Conservation (phyloP, 2,113 vertebrate genomes). For the Lepus timidus region DNA sequence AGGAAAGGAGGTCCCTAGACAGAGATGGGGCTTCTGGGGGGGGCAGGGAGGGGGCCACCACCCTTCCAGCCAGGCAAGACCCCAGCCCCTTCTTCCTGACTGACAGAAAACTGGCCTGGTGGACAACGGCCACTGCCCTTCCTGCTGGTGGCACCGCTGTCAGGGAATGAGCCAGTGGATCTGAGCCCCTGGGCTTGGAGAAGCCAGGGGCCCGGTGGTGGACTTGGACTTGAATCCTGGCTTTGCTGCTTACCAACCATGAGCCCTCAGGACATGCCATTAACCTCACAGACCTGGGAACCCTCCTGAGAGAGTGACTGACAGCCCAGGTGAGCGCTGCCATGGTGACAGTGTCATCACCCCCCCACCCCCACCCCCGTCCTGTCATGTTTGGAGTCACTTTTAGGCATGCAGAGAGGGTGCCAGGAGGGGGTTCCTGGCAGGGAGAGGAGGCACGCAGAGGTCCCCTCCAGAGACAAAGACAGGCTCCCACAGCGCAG, state of each 20-base stretch:
- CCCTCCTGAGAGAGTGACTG: too few relatives aligned
- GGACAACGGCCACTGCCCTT: background rate
- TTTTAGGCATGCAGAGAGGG: background rate
- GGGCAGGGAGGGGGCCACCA: background rate
- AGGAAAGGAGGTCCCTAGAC: background rate
- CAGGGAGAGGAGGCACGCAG: background rate
- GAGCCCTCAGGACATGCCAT: background rate
- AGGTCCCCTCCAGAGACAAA: background rate
- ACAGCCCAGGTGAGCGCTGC: background rate
- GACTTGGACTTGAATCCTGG: background rate
- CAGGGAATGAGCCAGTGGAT: background rate
- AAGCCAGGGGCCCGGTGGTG: background rate
- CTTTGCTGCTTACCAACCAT: background rate
- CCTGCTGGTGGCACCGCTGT: background rate
- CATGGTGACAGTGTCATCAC: background rate
- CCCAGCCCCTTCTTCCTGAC: background rate
- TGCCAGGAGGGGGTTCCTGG: background rate
- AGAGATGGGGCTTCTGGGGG: background rate
- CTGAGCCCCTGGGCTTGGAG: background rate
- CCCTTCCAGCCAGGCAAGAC: background rate
- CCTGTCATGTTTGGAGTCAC: background rate
- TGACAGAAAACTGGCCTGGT: background rate
- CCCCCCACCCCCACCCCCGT: accelerated
- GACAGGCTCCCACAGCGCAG: background rate
- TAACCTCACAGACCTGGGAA: background rate